Evolutionary conservation across 1,140 invertebrate genomes (phyloP).

Genomic region (Aleiodes sp.): DNA sequence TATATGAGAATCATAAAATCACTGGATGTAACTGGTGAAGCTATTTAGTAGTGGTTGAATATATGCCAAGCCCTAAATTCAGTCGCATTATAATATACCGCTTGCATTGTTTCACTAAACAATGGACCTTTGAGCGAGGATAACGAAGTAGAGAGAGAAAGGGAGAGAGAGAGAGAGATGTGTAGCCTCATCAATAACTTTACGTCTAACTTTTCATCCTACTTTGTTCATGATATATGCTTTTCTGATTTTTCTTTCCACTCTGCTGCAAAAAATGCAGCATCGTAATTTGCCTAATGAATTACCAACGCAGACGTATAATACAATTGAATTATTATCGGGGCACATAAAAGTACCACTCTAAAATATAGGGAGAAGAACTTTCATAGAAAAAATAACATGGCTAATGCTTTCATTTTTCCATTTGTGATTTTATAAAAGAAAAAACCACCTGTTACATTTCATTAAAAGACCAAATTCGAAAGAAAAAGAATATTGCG

Average conservation of each 20-base stretch:
- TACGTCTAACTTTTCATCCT: not conserved
- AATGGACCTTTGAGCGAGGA: not conserved
- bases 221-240: slow-evolving; percentile 1
- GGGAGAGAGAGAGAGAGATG: not conserved
- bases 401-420: not conserved
- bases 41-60: not conserved
- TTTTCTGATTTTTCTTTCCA: slow-evolving; percentile 1
- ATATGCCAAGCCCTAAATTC: not conserved
- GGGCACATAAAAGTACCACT: not conserved
- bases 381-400: too few species aligned
- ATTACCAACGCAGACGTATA: not conserved
- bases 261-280: not conserved
- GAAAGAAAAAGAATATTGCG: slow-evolving; percentile 33
- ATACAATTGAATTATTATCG: not conserved
- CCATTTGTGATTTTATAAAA: not conserved
- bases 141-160: slow-evolving; percentile 1
- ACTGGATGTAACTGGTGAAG: not conserved
- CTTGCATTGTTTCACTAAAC: not conserved
- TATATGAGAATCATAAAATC: too few species aligned
- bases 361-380: too few species aligned
- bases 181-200: slow-evolving; percentile 11
- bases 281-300: not conserved
- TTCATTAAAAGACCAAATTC: not conserved
- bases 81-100: slow-evolving; percentile 1
- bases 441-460: not conserved